phyloP scores from a whole-genome alignment of 2,888 invertebrate species.

The Tenthredo amoena region DNA sequence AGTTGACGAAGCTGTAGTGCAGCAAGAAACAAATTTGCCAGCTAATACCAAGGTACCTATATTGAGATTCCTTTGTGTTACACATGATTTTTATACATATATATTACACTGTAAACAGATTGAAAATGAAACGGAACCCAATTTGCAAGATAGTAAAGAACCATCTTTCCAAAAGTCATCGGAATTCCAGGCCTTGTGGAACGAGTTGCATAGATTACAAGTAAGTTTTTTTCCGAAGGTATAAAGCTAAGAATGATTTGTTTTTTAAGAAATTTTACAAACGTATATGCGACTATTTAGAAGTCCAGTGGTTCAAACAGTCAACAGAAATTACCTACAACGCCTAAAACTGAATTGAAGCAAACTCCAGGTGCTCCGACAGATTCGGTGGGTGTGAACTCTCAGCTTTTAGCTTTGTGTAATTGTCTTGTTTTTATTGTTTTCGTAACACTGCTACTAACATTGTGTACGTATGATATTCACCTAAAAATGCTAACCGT shows the following conservation, averaged over 20 bases:
- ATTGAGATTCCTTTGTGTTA: background rate
- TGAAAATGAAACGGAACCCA: background rate
- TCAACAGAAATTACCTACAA: slow-evolving; percentile 38
- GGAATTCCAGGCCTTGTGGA: slow-evolving; percentile 76
- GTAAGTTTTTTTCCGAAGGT: slow-evolving; percentile 49
- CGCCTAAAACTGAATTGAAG: slow-evolving; percentile 32
- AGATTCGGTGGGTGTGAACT: slow-evolving; percentile 43
- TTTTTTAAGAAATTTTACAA: slow-evolving; percentile 1
- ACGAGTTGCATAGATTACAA: slow-evolving; percentile 72
- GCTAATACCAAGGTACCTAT: background rate
- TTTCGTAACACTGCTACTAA: background rate
- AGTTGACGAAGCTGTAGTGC: background rate
- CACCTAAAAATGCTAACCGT: slow-evolving; percentile 6
- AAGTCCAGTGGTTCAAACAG: slow-evolving; percentile 42
- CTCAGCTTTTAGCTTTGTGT: background rate
- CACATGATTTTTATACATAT: background rate
- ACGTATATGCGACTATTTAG: slow-evolving; percentile 38
- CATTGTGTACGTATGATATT: background rate
- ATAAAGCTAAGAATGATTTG: background rate
- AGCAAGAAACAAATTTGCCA: background rate
- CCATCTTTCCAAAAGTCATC: slow-evolving; percentile 59
- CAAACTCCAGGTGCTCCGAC: background rate
- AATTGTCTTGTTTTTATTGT: background rate
- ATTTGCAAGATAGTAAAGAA: background rate
- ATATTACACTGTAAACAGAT: slow-evolving; percentile 3